Evolutionary conservation across 2,113 vertebrate genomes (phyloP).

Genomic region (Gymnogyps californianus): DNA sequence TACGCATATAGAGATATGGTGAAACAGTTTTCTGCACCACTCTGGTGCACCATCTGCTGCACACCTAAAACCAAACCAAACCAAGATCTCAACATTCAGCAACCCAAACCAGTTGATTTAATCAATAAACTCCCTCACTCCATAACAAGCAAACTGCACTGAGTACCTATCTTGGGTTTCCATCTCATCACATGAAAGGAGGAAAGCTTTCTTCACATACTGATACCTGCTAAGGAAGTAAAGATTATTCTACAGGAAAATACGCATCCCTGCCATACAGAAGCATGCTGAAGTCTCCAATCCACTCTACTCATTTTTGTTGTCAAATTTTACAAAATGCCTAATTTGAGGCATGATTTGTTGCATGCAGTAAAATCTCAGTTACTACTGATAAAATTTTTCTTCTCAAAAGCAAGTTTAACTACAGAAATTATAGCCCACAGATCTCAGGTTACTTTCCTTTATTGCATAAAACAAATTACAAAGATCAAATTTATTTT

Average conservation of each 20-base stretch:
- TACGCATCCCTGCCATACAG: not conserved
- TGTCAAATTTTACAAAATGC: not conserved
- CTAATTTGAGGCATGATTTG: not conserved
- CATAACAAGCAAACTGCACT: not conserved
- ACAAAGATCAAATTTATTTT: not conserved
- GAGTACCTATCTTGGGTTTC: not conserved
- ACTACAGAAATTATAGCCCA: not conserved
- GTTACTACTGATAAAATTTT: not conserved
- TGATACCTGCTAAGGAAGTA: not conserved
- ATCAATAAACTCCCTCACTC: not conserved
- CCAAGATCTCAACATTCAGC: not conserved
- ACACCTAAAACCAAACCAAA: not conserved
- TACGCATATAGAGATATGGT: fast-evolving
- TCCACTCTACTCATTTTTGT: not conserved
- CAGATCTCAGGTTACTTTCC: not conserved
- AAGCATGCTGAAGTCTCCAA: not conserved
- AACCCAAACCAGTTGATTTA: not conserved
- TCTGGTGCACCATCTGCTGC: not conserved
- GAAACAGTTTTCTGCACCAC: not conserved
- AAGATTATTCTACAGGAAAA: not conserved
- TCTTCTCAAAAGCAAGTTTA: not conserved
- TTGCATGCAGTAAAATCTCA: not conserved
- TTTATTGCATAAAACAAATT: not conserved
- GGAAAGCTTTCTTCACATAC: not conserved
- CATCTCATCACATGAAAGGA: not conserved